Conservation (phyloP, 2,888 invertebrate genomes). For the Xestoiulus laeticollis region DNA sequence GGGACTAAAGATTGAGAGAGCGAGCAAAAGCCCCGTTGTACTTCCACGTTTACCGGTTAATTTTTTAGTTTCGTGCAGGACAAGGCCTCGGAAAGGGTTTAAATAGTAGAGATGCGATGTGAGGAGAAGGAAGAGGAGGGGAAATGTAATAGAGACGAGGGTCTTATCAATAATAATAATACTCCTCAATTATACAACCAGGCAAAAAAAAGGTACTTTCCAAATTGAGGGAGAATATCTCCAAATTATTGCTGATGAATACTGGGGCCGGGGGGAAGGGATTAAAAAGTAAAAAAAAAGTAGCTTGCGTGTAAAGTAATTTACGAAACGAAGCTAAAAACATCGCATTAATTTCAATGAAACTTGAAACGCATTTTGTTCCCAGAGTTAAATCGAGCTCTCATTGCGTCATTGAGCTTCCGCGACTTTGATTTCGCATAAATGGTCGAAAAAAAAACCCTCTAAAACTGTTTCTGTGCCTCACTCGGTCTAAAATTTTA, state of each 20-base stretch:
- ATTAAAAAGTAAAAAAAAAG: neutral
- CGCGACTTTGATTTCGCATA: neutral
- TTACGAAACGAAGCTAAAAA: neutral
- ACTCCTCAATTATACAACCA: neutral
- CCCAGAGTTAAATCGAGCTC: conserved; percentile 41
- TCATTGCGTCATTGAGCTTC: neutral
- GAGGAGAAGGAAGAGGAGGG: neutral
- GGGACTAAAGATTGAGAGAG: neutral
- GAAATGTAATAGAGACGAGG: neutral
- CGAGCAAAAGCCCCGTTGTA: conserved; percentile 5
- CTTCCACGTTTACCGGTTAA: neutral
- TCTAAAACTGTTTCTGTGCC: neutral
- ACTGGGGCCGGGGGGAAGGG: neutral
- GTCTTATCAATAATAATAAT: neutral
- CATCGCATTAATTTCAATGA: neutral
- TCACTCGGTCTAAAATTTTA: no score
- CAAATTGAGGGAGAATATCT: neutral
- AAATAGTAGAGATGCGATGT: neutral
- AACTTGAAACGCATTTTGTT: neutral
- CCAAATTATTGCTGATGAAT: conserved; percentile 40
- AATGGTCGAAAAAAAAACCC: neutral
- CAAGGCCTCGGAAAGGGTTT: neutral
- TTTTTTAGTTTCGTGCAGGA: neutral
- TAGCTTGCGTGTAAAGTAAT: neutral
- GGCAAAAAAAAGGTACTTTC: neutral